These are phyloP conservation scores for Carterocephalus palaemon DNA, from an alignment of 2,888 invertebrate species.

Conservation along the genomic window DNA sequence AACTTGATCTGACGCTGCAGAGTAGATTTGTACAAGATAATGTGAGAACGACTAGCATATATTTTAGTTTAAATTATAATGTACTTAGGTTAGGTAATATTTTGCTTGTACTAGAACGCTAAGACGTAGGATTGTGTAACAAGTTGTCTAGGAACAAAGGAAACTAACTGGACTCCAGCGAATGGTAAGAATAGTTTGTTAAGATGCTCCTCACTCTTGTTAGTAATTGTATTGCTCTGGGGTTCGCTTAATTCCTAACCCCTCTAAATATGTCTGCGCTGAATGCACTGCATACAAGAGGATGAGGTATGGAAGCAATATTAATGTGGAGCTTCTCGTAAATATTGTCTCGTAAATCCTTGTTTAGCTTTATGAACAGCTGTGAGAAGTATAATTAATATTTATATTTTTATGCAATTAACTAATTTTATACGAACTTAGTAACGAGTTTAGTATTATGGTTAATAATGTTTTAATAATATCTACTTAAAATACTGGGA, in stretches of 20 bases:
- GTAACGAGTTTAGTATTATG: too few species aligned
- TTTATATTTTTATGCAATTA: too few species aligned
- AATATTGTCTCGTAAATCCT: neutral
- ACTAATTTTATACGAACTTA: too few species aligned
- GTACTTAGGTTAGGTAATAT: neutral
- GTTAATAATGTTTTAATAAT: too few species aligned
- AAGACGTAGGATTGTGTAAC: constrained; percentile 32
- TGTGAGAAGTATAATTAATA: too few species aligned
- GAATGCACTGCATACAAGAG: constrained; percentile 20
- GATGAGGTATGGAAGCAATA: constrained; percentile 9
- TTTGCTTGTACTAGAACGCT: too few species aligned
- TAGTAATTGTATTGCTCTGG: constrained; percentile 30
- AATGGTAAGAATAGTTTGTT: constrained; percentile 35
- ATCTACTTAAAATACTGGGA: too few species aligned
- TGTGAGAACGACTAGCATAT: too few species aligned
- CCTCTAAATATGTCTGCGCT: constrained; percentile 23
- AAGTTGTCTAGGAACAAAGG: constrained; percentile 36
- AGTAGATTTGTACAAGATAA: too few species aligned
- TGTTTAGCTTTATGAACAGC: too few species aligned
- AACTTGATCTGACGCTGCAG: too few species aligned
- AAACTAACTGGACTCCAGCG: constrained; percentile 30
- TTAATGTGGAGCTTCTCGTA: constrained; percentile 4
- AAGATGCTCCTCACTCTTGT: constrained; percentile 34
- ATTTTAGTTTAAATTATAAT: constrained; percentile 3
- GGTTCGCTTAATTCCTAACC: constrained; percentile 24